Percentiles rank a stretch among this genome's conserved stretches.
phyloP scores from a whole-genome alignment of 2,888 invertebrate species.

The Amiota mariae region DNA sequence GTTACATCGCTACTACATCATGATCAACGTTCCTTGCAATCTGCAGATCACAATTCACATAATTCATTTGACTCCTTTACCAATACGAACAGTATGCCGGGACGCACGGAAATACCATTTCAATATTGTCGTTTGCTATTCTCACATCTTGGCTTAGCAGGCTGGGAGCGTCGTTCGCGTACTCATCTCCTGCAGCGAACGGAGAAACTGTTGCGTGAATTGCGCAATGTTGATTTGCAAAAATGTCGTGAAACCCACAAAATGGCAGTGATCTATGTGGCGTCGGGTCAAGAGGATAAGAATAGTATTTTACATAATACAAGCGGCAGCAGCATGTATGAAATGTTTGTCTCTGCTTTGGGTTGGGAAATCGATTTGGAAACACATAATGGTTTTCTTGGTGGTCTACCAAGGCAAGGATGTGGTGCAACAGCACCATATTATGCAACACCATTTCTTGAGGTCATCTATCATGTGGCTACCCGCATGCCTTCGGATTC shows the following conservation, averaged over 20 bases:
- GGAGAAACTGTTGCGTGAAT: conserved; percentile 90
- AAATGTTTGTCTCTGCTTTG: conserved; percentile 82
- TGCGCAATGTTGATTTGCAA: conserved; percentile 94
- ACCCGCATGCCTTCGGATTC: conserved; percentile 96
- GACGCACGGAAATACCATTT: conserved; percentile 79
- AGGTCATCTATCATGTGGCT: conserved; percentile 96
- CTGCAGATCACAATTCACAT: conserved; percentile 46
- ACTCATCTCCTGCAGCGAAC: conserved; percentile 90
- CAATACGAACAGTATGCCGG: conserved; percentile 73
- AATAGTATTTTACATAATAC: conserved; percentile 91
- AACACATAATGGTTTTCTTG: conserved; percentile 94
- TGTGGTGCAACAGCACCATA: conserved; percentile 95
- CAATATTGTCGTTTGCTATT: conserved; percentile 91
- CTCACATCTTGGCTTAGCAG: conserved; percentile 91
- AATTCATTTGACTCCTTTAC: conserved; percentile 74
- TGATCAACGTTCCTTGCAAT: conserved; percentile 65
- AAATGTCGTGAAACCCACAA: conserved; percentile 95
- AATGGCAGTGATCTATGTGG: conserved; percentile 97
- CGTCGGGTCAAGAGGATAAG: conserved; percentile 97
- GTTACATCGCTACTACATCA: conserved; percentile 50
- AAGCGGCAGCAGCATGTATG: conserved; percentile 93
- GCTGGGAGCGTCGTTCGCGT: conserved; percentile 89
- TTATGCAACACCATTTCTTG: conserved; percentile 92
- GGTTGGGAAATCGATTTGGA: conserved; percentile 90
- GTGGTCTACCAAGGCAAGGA: conserved; percentile 92